Evolutionary conservation across 2,797 vertebrate genomes (phyloP).

Genomic region (Sciaenops ocellatus): DNA sequence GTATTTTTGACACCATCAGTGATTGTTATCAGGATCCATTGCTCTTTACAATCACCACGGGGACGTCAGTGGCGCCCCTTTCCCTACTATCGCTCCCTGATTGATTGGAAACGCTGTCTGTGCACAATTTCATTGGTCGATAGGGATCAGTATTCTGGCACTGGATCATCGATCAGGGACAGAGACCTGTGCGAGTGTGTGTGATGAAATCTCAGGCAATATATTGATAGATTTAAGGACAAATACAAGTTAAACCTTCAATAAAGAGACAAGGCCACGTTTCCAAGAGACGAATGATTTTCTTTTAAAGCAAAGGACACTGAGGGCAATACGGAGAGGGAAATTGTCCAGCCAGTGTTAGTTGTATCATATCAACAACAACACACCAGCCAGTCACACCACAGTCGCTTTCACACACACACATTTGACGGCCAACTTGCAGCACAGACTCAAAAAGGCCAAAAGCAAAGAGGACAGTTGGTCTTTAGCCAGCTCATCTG

Average conservation of each 20-base stretch:
- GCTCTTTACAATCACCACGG: conserved; percentile 72
- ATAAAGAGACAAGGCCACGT: conserved; percentile 25
- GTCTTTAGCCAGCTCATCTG: conserved; percentile 82
- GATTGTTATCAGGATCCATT: conserved; percentile 77
- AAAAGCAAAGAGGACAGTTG: conserved; percentile 79
- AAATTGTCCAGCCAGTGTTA: conserved; percentile 25
- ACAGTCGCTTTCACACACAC: conserved; percentile 33
- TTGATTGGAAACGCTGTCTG: conserved; percentile 78
- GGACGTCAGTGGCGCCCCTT: conserved; percentile 56
- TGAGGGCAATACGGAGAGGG: conserved; percentile 12
- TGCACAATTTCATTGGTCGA: conserved; percentile 78
- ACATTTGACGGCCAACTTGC: conserved; percentile 64
- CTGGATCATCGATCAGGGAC: conserved; percentile 68
- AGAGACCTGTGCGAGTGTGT: conserved; percentile 45
- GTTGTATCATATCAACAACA: conserved; percentile 50
- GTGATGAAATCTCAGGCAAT: conserved; percentile 62
- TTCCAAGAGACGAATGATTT: conserved; percentile 9
- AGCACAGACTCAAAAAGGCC: conserved; percentile 71
- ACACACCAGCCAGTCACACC: conserved; percentile 44
- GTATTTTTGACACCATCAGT: conserved; percentile 77
- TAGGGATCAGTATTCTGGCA: conserved; percentile 78
- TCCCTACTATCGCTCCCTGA: conserved; percentile 61
- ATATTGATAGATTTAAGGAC: conserved; percentile 55
- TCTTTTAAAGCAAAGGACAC: conserved; percentile 8
- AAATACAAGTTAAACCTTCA: conserved; percentile 39